Percentiles rank a stretch among this genome's conserved stretches.
These are phyloP conservation scores for Callinectes sapidus DNA, from an alignment of 2,888 invertebrate genomes.

Conservation along the genomic window DNA sequence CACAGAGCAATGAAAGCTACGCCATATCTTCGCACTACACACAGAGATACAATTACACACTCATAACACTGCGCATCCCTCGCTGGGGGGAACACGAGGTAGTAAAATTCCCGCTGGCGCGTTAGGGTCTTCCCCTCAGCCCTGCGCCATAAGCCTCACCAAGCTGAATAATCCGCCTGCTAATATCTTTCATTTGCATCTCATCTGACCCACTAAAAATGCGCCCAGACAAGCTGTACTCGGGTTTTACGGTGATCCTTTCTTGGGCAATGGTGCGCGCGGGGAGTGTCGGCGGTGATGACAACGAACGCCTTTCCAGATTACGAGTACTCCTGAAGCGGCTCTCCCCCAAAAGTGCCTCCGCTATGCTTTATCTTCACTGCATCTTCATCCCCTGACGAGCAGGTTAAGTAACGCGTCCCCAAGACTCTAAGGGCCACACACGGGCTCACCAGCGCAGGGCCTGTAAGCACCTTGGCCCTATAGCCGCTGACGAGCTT, in stretches of 20 bases:
- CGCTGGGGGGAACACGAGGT: neutral
- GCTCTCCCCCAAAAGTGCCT: neutral
- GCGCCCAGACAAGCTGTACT: constrained; percentile 65
- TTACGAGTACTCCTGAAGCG: neutral
- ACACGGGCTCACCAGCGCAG: neutral
- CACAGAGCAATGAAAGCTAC: neutral
- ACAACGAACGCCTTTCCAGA: constrained; percentile 6
- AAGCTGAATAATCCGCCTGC: constrained; percentile 66
- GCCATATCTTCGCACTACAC: neutral
- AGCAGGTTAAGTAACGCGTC: neutral
- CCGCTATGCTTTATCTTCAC: neutral
- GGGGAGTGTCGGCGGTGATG: constrained; percentile 8
- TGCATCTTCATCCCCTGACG: neutral
- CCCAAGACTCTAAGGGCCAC: neutral
- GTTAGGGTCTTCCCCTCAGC: constrained; percentile 42
- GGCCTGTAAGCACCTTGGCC: constrained; percentile 21
- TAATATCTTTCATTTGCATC: constrained; percentile 69
- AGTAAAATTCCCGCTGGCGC: neutral
- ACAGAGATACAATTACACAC: neutral
- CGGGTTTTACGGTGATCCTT: constrained; percentile 58
- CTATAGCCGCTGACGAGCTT: constrained; percentile 51
- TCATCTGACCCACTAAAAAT: constrained; percentile 67
- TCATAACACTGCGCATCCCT: neutral
- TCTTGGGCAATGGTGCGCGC: constrained; percentile 60
- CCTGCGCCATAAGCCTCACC: constrained; percentile 63